Conservation (phyloP, 1,140 invertebrate genomes). For the Meloidogyne hapla region DNA sequence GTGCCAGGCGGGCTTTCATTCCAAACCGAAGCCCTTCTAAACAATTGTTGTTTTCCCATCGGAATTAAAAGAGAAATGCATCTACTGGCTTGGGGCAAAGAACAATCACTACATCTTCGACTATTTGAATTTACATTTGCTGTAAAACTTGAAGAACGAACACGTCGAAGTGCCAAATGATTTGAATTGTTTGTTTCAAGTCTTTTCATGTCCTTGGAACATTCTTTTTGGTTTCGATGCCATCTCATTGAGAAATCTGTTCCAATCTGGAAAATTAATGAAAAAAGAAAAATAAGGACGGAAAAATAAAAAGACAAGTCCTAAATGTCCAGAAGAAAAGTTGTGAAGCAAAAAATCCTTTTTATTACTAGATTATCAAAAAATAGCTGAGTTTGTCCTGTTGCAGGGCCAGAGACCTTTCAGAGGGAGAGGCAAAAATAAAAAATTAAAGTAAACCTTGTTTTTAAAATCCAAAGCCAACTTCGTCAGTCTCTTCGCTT, state of each 20-base stretch:
- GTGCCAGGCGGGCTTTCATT: constrained; percentile 50
- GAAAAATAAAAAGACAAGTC: constrained; percentile 11
- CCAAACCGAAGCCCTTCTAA: constrained; percentile 47
- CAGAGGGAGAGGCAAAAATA: too few relatives aligned
- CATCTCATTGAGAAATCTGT: neutral
- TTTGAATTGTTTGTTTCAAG: neutral
- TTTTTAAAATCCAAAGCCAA: constrained; percentile 16
- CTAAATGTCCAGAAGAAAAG: too few relatives aligned
- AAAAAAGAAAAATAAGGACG: neutral
- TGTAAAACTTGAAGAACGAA: constrained; percentile 38
- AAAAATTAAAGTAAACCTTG: neutral
- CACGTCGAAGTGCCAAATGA: neutral
- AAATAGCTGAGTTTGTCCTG: too few relatives aligned
- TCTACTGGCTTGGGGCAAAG: constrained; percentile 12
- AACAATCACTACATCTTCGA: constrained; percentile 22
- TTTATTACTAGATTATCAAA: too few relatives aligned
- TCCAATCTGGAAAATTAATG: neutral
- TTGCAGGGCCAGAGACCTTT: too few relatives aligned
- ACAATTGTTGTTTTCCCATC: constrained; percentile 34
- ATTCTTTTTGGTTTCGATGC: neutral
- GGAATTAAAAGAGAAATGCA: constrained; percentile 35
- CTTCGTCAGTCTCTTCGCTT: neutral
- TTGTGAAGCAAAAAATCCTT: too few relatives aligned
- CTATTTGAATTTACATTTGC: neutral
- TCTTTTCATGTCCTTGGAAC: neutral